Evolutionary conservation across 1,140 invertebrate genomes (phyloP).

Genomic region (Drosophila pectinifera): DNA sequence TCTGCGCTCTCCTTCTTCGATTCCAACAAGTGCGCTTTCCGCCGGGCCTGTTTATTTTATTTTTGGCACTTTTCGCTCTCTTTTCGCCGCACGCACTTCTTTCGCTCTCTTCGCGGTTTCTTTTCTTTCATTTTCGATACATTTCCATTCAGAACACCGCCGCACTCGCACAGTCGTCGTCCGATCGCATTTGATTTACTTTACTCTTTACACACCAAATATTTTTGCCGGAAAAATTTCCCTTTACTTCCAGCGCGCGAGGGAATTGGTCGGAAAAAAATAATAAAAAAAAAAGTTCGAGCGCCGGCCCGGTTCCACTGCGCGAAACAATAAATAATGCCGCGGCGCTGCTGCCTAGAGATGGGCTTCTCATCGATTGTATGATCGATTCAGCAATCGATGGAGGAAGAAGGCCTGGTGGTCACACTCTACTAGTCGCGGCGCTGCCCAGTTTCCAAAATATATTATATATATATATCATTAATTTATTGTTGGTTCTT

Average conservation of each 20-base stretch:
- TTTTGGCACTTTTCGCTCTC: slow-evolving; percentile 42
- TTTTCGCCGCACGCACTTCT: slow-evolving; percentile 50
- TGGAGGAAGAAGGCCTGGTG: too few relatives aligned
- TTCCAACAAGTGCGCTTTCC: slow-evolving; percentile 30
- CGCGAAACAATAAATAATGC: slow-evolving; percentile 26
- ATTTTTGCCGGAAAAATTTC: slow-evolving; percentile 10
- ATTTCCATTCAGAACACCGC: slow-evolving; percentile 25
- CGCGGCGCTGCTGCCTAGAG: too few relatives aligned
- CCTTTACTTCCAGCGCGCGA: background rate
- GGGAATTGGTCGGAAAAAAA: slow-evolving; percentile 20
- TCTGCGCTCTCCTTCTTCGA: slow-evolving; percentile 13
- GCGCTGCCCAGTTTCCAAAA: too few relatives aligned
- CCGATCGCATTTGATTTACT: slow-evolving; percentile 7
- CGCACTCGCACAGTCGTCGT: background rate
- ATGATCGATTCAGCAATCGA: too few relatives aligned
- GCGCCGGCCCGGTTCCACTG: slow-evolving; percentile 39
- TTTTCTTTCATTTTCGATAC: slow-evolving; percentile 51
- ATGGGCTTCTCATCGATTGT: too few relatives aligned
- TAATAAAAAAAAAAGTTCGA: slow-evolving; percentile 36
- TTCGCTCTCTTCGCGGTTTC: slow-evolving; percentile 38
- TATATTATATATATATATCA: too few relatives aligned
- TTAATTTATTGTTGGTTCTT: too few relatives aligned
- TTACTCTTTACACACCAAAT: slow-evolving; percentile 14
- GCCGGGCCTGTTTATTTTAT: slow-evolving; percentile 28
- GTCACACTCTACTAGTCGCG: too few relatives aligned